Percentiles rank a stretch among this genome's conserved stretches.
Conservation (phyloP, 2,888 invertebrate species). For the Liodrosophila aerea region DNA sequence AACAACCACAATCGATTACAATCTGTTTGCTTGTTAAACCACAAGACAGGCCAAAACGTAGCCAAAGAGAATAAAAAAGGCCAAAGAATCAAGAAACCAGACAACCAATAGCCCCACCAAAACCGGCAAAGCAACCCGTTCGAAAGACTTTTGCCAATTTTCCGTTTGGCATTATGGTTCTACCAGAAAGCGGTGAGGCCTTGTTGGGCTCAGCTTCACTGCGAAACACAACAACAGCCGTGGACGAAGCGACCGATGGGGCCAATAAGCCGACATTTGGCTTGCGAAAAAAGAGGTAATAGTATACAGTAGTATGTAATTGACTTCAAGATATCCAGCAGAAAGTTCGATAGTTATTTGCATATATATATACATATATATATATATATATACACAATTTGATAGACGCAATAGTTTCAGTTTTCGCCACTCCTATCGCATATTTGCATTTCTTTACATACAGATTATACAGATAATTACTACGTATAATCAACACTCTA, state of each 20-base stretch:
- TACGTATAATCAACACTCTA: too few species aligned
- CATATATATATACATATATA: too few species aligned
- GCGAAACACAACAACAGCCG: constrained; percentile 11
- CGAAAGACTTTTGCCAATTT: constrained; percentile 57
- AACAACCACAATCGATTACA: constrained; percentile 67
- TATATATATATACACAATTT: too few species aligned
- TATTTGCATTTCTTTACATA: too few species aligned
- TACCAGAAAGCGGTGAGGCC: constrained; percentile 37
- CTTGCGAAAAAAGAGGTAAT: neutral
- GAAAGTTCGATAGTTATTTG: too few species aligned
- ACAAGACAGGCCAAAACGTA: constrained; percentile 44
- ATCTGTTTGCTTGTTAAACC: constrained; percentile 76
- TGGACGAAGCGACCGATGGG: constrained; percentile 15
- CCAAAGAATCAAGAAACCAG: constrained; percentile 15
- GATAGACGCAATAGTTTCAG: too few species aligned
- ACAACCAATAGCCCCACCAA: neutral
- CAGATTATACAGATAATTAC: too few species aligned
- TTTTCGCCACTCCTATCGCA: too few species aligned
- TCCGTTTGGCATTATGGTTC: constrained; percentile 58
- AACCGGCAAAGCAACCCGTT: constrained; percentile 21
- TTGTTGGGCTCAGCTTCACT: constrained; percentile 30
- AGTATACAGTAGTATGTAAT: too few species aligned
- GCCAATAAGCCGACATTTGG: constrained; percentile 41
- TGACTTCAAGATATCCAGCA: too few species aligned
- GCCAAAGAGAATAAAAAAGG: too few species aligned